Evolutionary conservation across 2,888 invertebrate species (phyloP).

Genomic region (Oxystoma pomonae): DNA sequence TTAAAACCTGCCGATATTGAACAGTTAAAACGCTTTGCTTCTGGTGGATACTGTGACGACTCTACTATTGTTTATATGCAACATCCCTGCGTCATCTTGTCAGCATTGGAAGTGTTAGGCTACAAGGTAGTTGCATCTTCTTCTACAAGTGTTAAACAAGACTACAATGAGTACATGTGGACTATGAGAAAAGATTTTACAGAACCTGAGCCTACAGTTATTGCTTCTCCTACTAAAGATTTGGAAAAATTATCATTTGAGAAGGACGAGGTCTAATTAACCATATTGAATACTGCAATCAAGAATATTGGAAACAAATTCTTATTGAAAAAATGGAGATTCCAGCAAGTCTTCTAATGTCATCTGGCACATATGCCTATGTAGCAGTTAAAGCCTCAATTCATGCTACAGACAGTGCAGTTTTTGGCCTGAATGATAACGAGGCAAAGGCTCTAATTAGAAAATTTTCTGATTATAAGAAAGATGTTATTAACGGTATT

Average conservation of each 20-base stretch:
- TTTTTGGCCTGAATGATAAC: slow-evolving; percentile 69
- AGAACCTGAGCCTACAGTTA: slow-evolving; percentile 69
- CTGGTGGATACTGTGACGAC: slow-evolving; percentile 80
- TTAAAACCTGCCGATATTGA: slow-evolving; percentile 80
- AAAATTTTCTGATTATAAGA: slow-evolving; percentile 59
- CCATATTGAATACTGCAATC: background rate
- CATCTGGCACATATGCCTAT: slow-evolving; percentile 61
- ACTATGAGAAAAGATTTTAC: slow-evolving; percentile 87
- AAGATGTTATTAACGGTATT: slow-evolving; percentile 67
- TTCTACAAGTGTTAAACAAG: slow-evolving; percentile 80
- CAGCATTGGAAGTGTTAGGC: slow-evolving; percentile 82
- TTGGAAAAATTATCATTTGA: slow-evolving; percentile 19
- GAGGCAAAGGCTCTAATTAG: slow-evolving; percentile 67
- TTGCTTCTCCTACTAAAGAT: slow-evolving; percentile 16
- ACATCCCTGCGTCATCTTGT: slow-evolving; percentile 83
- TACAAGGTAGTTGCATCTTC: slow-evolving; percentile 87
- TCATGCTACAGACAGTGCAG: slow-evolving; percentile 68
- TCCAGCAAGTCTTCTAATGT: slow-evolving; percentile 46
- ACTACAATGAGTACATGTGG: slow-evolving; percentile 91
- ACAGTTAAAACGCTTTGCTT: slow-evolving; percentile 77
- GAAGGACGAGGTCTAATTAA: slow-evolving; percentile 17
- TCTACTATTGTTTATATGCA: slow-evolving; percentile 82
- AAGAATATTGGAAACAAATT: too few species aligned
- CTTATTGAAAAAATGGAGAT: slow-evolving; percentile 47
- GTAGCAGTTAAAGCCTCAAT: slow-evolving; percentile 76